Evolutionary conservation across 1,140 invertebrate species (phyloP), one percentile per base, ranked within the genome.

Genomic region (Drosophila fuyamai): DNA sequence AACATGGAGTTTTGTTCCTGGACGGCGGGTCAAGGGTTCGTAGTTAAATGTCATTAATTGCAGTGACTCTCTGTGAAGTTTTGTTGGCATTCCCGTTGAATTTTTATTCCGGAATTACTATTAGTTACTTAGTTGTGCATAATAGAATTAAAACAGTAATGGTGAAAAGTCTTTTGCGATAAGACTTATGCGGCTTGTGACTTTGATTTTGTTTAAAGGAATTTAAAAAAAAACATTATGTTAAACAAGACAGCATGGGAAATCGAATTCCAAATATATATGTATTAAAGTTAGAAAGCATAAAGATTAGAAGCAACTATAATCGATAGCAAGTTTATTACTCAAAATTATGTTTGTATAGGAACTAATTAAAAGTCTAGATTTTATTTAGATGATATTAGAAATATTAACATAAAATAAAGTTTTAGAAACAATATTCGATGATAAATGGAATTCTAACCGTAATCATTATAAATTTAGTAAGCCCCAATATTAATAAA

Each of bases 1-100:
- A 70, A 56, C 48, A 54, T 47, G 36, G 73, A 63, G 55, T 63
- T 53, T n/a, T 74, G 41, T 46, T 43, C 36, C 44, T 8, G 29
- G 60, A 18, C 9, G 43, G 16, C 7, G 51, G 50, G 41, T 13
- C 27, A 44, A 38, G 36, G 53, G 36, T 58, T 58, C 65, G 46
- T 36, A 48, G 16, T 55, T 54, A 48, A 75, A 41, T 59, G 50
- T 5, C 51, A 47, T 70, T 71, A 57, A 70, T 57, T 70, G 55
- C 50, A 27, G 29, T 48, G 54, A 50, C 54, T 59, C 5, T 32
- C 40, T 48, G 36, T 14, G 23, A 70, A 50, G n/a, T 41, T 53
- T 36, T 5, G 18, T 2, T 14, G 14, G 2, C 29, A 32, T 32
- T 1, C 2, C 29, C 1, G 0, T 16, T 29, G 38, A 5, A 10